Evolutionary conservation across 2,113 vertebrate species (phyloP), one percentile per base, ranked within the genome.

Genomic region (Psilopsiagon aurifrons): DNA sequence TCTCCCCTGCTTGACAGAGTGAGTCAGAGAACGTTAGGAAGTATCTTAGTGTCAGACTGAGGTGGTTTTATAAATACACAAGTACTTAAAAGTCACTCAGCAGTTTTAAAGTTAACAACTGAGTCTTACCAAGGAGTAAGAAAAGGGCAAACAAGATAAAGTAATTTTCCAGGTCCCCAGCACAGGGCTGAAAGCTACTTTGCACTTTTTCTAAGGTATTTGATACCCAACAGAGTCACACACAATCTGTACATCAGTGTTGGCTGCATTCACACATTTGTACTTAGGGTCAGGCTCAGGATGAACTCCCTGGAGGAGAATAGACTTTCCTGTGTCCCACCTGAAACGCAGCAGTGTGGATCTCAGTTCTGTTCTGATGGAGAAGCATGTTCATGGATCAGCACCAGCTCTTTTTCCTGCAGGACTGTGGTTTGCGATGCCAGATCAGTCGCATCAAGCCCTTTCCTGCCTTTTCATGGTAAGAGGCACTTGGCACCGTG

Each of bases 241-340:
- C 25, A 33, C 27, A 9, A 1, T 8, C 10, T 27, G 28, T n/a
- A n/a, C 22, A 27, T 7, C 41, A 10, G 35, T 4, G 29, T 0
- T 75, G 60, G 54, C 63, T 86, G 44, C 22, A 51, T 14, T 55
- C 29, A 33, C 3, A 6, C 46, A 10, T 31, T 22, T 20, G 39
- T 27, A 22, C 7, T 23, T 19, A 5, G 7, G 46, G 17, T 25
- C 35, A 59, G 39, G n/a, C 7, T 22, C 49, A 13, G 1, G 11
- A 49, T 70, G 19, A 75, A 78, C 52, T 47, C 62, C 29, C 60
- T 35, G 54, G 46, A 47, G 57, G 35, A 68, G 39, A 4, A 60
- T 51, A 46, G 46, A 41, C 43, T 43, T 88, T 54, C 19, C n/a
- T 49, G n/a, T 14, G 35, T 10, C 44, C 20, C 33, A 7, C 37